Evolutionary conservation across 2,888 invertebrate species (phyloP), one percentile per base, ranked within the genome.

Genomic region (Agonopterix arenella): DNA sequence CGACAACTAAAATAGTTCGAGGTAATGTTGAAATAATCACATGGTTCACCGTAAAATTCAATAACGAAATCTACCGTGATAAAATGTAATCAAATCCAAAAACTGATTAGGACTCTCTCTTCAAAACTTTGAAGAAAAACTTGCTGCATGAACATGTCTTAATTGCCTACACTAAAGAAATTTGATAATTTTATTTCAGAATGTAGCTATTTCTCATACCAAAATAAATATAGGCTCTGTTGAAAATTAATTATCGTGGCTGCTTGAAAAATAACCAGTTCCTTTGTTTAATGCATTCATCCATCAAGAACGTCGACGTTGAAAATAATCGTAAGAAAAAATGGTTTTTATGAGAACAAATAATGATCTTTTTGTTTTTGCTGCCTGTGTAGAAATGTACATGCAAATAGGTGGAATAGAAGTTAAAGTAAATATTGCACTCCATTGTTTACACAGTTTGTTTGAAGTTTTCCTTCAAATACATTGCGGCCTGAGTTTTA

Each of bases 401-500:
- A n/a, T 16, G 36, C 36, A 11, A 36, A 45, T 11, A 11, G 45
- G 1, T 36, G 11, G 45, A 18, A 28, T 28, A 28, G 28, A 28
- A 28, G 28, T n/a, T 9, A 8, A 46, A 37, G 13, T 46, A 46
- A 16, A 16, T 18, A 16, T 44, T 47, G 11, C 41, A 41, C 10
- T 8, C 18, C 41, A 46, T 46, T 62, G 58, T 64, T 59, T 59
- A 49, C 50, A 52, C 55, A 57, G 55, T 53, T 52, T 57, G 55
- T 64, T 62, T 61, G 58, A 63, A 61, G 62, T 60, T 61, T 66
- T 64, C 58, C 56, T 59, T 64, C 67, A 72, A 73, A 70, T 62
- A 66, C n/a, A n/a, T 54, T 55, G 61, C 59, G 62, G 68, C 66
- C 64, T 64, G 70, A 64, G 66, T 75, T 80, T 79, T 80, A 79